phyloP scores from a whole-genome alignment of 2,113 vertebrate species.

The Nanorana parkeri region DNA sequence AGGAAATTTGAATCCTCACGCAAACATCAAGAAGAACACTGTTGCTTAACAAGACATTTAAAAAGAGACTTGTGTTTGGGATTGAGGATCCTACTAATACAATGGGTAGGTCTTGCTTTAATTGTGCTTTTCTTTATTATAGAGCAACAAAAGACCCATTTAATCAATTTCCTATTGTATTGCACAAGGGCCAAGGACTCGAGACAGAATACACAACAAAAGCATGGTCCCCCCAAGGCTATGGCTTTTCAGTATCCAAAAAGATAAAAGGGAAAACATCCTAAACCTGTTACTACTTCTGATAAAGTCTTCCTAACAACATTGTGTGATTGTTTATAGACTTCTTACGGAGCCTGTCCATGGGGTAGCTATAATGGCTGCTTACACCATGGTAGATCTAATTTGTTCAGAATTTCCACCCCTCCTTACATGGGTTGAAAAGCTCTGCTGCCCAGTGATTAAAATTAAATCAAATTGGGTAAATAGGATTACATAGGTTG shows the following conservation, averaged over 20 bases:
- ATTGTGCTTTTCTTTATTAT: slow-evolving; percentile 34
- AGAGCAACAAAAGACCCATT: neutral
- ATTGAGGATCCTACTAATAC: neutral
- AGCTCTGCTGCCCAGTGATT: too few species aligned
- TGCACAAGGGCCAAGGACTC: neutral
- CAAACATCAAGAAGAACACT: neutral
- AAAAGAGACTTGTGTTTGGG: neutral
- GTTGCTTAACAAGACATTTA: neutral
- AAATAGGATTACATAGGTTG: too few species aligned
- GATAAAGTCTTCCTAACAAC: too few species aligned
- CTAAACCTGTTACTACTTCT: neutral
- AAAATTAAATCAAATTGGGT: too few species aligned
- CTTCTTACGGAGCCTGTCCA: too few species aligned
- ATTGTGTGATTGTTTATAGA: too few species aligned
- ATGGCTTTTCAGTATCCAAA: neutral
- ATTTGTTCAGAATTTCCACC: too few species aligned
- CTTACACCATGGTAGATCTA: too few species aligned
- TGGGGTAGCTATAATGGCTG: too few species aligned
- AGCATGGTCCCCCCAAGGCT: neutral
- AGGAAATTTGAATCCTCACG: neutral
- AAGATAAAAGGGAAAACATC: neutral
- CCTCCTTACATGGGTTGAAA: too few species aligned
- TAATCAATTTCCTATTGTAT: slow-evolving; percentile 36
- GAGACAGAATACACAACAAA: slow-evolving; percentile 5
- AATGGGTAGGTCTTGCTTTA: neutral